Evolutionary conservation across 2,797 vertebrate genomes (phyloP).

Genomic region (Muscicapa striata): DNA sequence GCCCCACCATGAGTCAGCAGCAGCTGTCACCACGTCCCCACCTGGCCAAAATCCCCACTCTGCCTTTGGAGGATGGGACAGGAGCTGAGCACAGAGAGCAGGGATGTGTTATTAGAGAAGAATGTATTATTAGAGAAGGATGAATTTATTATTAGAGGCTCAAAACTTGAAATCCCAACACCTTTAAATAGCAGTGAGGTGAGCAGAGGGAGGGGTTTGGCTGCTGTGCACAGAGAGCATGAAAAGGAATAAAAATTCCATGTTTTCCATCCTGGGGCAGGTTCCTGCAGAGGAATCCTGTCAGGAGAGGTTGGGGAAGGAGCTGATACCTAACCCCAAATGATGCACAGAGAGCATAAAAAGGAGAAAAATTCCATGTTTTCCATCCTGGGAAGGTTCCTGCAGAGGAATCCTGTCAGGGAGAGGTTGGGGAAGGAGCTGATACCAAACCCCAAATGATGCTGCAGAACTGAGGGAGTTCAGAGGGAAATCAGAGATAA

Average conservation of each 20-base stretch:
- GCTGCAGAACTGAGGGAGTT: not conserved
- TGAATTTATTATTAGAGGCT: not conserved
- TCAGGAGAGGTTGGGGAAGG: not conserved
- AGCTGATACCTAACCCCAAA: not conserved
- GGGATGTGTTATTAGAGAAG: fast-evolving
- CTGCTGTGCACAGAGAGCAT: not conserved
- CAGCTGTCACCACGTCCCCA: not conserved
- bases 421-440: not conserved
- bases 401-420: not conserved
- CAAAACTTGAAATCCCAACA: not conserved
- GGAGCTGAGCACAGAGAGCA: not conserved
- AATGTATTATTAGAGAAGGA: not conserved
- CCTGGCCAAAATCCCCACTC: not conserved
- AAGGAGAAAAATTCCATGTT: not conserved
- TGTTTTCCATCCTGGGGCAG: not conserved
- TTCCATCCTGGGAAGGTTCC: not conserved
- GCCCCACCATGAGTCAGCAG: not conserved
- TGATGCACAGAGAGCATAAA: not conserved
- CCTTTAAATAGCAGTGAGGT: not conserved
- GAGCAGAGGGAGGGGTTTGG: not conserved
- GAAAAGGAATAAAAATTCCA: not conserved
- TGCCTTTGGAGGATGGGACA: not conserved
- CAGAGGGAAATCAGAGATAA: constrained; percentile 53
- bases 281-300: not conserved
- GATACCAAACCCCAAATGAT: not conserved